These are phyloP conservation scores for Cistogaster globosa DNA, from an alignment of 2,888 invertebrate species.

Conservation along the genomic window DNA sequence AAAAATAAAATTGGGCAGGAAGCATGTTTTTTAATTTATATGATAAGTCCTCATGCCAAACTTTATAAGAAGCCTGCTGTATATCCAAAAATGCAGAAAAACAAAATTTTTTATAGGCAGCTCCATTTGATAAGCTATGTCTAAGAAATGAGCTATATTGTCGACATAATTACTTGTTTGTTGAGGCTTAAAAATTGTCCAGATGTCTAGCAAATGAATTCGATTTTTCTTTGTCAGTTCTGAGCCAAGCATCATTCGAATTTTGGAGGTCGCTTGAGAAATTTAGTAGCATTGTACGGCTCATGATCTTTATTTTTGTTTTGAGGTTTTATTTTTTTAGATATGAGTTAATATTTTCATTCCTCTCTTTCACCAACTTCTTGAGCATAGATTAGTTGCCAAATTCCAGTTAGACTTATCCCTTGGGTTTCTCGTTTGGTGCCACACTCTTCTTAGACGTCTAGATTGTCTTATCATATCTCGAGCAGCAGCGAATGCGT, in stretches of 20 bases:
- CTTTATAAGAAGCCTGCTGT: neutral
- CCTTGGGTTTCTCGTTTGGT: no score
- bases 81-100: no score
- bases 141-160: slow-evolving; percentile 22
- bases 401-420: no score
- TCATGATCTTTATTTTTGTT: slow-evolving; percentile 25
- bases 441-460: no score
- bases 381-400: no score
- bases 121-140: no score
- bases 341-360: slow-evolving; percentile 11
- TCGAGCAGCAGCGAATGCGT: no score
- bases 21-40: no score
- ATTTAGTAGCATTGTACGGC: slow-evolving; percentile 14
- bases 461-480: no score
- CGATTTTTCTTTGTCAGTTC: neutral
- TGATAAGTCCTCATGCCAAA: no score
- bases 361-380: slow-evolving; percentile 2
- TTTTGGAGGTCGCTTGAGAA: slow-evolving; percentile 33
- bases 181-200: slow-evolving; percentile 21
- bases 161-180: neutral
- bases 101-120: no score
- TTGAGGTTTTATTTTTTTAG: slow-evolving; percentile 21
- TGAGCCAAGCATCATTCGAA: neutral
- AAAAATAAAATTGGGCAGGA: no score
- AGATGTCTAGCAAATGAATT: slow-evolving; percentile 14